Percentiles rank a stretch among this genome's conserved stretches.
Evolutionary conservation across 2,797 vertebrate genomes (phyloP).

Genomic region (Nasua narica): DNA sequence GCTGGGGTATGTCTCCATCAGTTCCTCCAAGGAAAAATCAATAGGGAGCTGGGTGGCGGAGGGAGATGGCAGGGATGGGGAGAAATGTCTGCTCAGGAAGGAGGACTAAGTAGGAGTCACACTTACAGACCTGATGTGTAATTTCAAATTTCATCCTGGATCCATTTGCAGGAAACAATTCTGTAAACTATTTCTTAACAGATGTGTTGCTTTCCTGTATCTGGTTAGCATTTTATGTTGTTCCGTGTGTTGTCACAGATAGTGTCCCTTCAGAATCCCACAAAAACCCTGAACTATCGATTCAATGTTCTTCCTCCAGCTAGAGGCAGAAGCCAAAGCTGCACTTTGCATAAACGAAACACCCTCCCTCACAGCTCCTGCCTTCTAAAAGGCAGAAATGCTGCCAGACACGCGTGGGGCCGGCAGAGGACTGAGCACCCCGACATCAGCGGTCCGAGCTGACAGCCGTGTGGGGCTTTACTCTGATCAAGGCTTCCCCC

Average conservation of each 20-base stretch:
- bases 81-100: not conserved
- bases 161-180: not conserved
- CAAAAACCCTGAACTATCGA: not conserved
- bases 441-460: accelerated
- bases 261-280: not conserved
- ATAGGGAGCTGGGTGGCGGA: not conserved
- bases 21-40: not conserved
- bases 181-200: not conserved
- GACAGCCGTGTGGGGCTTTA: not conserved
- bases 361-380: not conserved
- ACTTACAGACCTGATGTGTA: not conserved
- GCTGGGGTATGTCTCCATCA: not conserved
- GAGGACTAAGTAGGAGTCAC: not conserved
- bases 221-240: not conserved
- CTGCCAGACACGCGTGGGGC: not conserved
- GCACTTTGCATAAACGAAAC: not conserved
- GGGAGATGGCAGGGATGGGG: not conserved
- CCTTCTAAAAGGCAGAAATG: not conserved
- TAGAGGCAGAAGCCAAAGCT: not conserved
- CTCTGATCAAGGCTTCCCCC: not conserved
- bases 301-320: not conserved
- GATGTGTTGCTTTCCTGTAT: not conserved
- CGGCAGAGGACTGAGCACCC: not conserved
- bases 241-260: not conserved
- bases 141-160: not conserved